These are phyloP conservation scores for Abrostola triplasia DNA, from an alignment of 2,888 invertebrate species.

Conservation along the genomic window DNA sequence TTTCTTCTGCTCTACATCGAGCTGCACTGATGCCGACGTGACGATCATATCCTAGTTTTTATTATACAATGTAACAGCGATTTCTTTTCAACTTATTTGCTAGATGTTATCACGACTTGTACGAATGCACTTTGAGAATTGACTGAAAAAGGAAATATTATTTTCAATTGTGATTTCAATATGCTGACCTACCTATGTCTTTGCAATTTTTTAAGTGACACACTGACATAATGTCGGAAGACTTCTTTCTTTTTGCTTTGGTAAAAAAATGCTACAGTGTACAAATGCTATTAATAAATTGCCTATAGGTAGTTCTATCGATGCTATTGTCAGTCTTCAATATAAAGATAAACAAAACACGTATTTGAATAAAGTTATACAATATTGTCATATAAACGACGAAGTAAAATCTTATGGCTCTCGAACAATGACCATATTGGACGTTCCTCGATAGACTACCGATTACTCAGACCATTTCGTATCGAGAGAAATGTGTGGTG, in stretches of 20 bases:
- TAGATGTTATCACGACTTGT: conserved; percentile 11
- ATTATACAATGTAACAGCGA: conserved; percentile 30
- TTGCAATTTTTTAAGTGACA: too few species aligned
- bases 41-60: conserved; percentile 53
- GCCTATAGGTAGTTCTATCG: too few species aligned
- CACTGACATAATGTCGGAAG: too few species aligned
- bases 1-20: conserved; percentile 50
- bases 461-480: not conserved
- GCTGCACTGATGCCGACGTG: conserved; percentile 29
- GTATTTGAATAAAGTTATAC: not conserved
- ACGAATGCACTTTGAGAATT: not conserved
- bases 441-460: not conserved
- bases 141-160: not conserved
- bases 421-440: conserved; percentile 1
- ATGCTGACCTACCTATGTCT: too few species aligned
- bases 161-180: not conserved
- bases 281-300: too few species aligned
- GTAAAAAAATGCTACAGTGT: too few species aligned
- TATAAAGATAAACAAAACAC: too few species aligned
- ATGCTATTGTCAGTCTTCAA: too few species aligned
- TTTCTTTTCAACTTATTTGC: conserved; percentile 47
- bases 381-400: not conserved
- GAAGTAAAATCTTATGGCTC: not conserved
- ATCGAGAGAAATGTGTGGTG: conserved; percentile 11
- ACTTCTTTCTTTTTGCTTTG: too few species aligned